Evolutionary conservation across 2,888 invertebrate genomes (phyloP).

Genomic region (Physocephala rufipes): DNA sequence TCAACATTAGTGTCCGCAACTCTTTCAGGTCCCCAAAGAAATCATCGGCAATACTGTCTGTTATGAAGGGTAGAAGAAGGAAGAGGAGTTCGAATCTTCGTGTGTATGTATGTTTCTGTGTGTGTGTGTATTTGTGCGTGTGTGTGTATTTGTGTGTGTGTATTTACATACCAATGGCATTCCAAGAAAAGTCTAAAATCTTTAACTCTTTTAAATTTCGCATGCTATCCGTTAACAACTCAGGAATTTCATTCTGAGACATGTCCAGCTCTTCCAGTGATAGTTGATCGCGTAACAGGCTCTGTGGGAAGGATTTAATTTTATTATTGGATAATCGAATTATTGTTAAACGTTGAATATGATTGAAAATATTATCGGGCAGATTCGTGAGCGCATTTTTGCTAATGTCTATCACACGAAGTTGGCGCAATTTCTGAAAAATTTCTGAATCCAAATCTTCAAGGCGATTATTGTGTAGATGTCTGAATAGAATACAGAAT

Average conservation of each 20-base stretch:
- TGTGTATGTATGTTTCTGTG: background rate
- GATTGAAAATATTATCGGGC: constrained; percentile 68
- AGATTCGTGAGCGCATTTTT: constrained; percentile 69
- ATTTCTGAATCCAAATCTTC: constrained; percentile 66
- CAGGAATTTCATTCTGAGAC: constrained; percentile 70
- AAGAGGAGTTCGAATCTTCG: background rate
- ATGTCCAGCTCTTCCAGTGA: constrained; percentile 74
- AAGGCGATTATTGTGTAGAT: constrained; percentile 71
- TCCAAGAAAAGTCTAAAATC: constrained; percentile 72
- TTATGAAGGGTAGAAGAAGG: background rate
- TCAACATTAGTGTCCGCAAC: constrained; percentile 64
- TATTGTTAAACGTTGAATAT: constrained; percentile 60
- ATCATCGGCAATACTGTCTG: constrained; percentile 58
- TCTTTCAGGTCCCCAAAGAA: constrained; percentile 57
- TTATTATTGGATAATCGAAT: constrained; percentile 64
- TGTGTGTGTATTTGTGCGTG: too few relatives aligned
- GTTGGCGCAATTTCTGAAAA: constrained; percentile 68
- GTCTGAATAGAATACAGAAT: constrained; percentile 58
- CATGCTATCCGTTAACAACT: constrained; percentile 68
- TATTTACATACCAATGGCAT: constrained; percentile 66
- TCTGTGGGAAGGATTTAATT: constrained; percentile 67
- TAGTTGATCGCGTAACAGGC: constrained; percentile 67
- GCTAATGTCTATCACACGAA: constrained; percentile 72
- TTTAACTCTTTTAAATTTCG: constrained; percentile 67
- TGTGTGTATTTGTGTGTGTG: too few relatives aligned